These are phyloP conservation scores for Prosapia bicincta DNA, from an alignment of 2,888 invertebrate species.

Conservation along the genomic window DNA sequence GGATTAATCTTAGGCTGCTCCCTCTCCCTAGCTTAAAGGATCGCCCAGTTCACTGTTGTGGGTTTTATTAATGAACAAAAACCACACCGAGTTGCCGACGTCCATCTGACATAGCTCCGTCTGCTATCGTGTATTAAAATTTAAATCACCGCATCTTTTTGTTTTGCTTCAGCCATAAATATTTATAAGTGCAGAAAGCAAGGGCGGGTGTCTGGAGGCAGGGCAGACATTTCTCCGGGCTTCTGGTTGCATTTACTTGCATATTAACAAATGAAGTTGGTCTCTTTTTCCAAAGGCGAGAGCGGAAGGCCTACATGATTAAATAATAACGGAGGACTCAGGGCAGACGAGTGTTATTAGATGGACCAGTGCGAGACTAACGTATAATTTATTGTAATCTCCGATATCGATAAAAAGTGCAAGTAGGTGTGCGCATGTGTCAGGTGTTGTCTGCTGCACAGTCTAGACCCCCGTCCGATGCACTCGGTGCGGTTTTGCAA, in stretches of 20 bases:
- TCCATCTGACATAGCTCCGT: neutral
- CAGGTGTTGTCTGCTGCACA: no score
- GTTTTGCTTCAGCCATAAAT: neutral
- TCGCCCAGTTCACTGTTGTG: no score
- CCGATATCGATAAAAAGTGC: neutral
- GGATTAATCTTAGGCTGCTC: no score
- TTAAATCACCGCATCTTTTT: neutral
- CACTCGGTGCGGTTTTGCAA: neutral
- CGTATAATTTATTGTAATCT: conserved; percentile 2
- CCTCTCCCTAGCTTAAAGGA: no score
- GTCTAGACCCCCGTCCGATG: neutral
- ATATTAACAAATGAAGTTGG: conserved; percentile 2
- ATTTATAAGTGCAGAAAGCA: neutral
- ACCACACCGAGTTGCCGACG: no score
- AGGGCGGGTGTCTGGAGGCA: neutral
- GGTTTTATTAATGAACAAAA: no score
- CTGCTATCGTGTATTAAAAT: neutral
- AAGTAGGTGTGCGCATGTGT: neutral
- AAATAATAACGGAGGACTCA: neutral
- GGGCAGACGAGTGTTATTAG: neutral
- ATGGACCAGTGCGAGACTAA: neutral
- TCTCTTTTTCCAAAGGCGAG: neutral
- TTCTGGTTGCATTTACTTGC: conserved; percentile 2
- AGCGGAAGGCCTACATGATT: neutral
- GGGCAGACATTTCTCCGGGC: neutral